Percentiles rank a stretch among this genome's conserved stretches.
phyloP scores from a whole-genome alignment of 2,888 invertebrate species.

The Chesias legatella region DNA sequence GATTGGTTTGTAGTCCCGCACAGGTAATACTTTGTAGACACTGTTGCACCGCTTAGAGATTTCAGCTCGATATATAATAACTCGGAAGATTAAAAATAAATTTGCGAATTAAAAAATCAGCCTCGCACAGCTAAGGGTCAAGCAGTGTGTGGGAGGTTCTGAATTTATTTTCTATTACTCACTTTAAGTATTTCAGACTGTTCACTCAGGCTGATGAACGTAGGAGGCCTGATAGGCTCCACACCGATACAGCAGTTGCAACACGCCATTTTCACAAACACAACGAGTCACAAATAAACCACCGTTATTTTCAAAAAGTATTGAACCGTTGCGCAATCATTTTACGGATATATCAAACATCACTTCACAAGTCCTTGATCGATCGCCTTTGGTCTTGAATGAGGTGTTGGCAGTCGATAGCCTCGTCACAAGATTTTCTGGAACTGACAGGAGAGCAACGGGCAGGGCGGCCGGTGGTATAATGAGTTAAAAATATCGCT shows the following conservation, averaged over 20 bases:
- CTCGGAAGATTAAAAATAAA: too few relatives aligned
- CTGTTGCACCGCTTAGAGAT: too few relatives aligned
- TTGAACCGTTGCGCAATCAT: slow-evolving; percentile 60
- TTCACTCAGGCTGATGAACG: slow-evolving; percentile 83
- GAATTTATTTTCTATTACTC: slow-evolving; percentile 46
- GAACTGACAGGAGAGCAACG: slow-evolving; percentile 67
- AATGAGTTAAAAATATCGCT: slow-evolving; percentile 80
- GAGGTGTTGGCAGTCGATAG: slow-evolving; percentile 39
- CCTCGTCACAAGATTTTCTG: slow-evolving; percentile 63
- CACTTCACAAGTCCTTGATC: slow-evolving; percentile 25
- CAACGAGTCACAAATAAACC: slow-evolving; percentile 36
- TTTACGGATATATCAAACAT: slow-evolving; percentile 21
- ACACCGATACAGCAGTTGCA: slow-evolving; percentile 84
- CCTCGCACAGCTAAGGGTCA: too few relatives aligned
- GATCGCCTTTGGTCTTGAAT: slow-evolving; percentile 33
- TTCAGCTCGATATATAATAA: too few relatives aligned
- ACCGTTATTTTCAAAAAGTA: slow-evolving; percentile 42
- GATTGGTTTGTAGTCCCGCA: too few relatives aligned
- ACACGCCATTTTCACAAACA: slow-evolving; percentile 74
- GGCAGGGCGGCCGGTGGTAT: slow-evolving; percentile 69
- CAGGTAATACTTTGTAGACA: too few relatives aligned
- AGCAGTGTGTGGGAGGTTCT: too few relatives aligned
- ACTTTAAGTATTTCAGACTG: slow-evolving; percentile 89
- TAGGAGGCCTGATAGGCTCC: slow-evolving; percentile 86
- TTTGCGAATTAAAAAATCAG: too few relatives aligned